These are phyloP conservation scores for Rhagoletis zephyria DNA, from an alignment of 1,140 invertebrate genomes.

Conservation along the genomic window DNA sequence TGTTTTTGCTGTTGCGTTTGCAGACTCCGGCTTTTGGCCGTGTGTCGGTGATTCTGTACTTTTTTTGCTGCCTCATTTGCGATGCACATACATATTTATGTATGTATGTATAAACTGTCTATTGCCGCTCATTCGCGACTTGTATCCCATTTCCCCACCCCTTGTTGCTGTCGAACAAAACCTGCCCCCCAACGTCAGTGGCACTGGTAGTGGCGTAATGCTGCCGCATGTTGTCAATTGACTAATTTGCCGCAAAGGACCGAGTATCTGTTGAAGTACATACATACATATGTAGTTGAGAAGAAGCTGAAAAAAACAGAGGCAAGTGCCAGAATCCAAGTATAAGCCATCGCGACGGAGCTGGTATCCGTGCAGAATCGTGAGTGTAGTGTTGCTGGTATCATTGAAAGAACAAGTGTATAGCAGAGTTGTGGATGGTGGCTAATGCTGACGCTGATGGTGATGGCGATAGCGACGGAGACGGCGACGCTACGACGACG, in stretches of 20 bases:
- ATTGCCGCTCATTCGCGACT: neutral
- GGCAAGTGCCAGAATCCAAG: neutral
- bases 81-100: neutral
- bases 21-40: neutral
- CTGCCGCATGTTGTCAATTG: conserved; percentile 46
- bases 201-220: conserved; percentile 6
- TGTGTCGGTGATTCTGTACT: neutral
- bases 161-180: conserved; percentile 32
- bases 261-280: no score
- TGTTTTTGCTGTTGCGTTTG: neutral
- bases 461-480: neutral
- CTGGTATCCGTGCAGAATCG: no score
- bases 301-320: neutral
- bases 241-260: conserved; percentile 48
- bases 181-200: neutral
- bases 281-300: neutral
- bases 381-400: neutral
- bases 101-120: neutral
- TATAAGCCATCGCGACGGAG: neutral
- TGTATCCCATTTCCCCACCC: conserved; percentile 7
- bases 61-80: neutral
- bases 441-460: neutral
- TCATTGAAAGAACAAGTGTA: neutral
- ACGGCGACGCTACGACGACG: neutral
- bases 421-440: neutral